Percentiles rank a stretch among this genome's conserved stretches.
Evolutionary conservation across 2,888 invertebrate genomes (phyloP).

Genomic region (Netelia inedita): DNA sequence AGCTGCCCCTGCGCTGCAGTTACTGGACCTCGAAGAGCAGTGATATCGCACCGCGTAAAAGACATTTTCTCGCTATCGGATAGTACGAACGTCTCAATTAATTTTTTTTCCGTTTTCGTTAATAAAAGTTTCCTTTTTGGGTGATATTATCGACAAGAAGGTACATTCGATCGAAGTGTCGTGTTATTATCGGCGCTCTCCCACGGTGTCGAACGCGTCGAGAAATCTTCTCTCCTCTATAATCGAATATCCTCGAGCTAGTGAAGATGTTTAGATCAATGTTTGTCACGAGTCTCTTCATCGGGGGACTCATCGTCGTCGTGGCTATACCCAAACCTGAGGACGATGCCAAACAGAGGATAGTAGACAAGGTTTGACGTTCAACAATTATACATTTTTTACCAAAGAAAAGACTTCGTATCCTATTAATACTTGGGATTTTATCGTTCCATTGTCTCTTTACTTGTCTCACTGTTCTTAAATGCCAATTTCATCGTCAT

Average conservation of each 20-base stretch:
- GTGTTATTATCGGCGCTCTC: not conserved
- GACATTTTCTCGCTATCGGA: slow-evolving; percentile 27
- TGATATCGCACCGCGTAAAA: slow-evolving; percentile 15
- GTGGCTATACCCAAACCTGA: slow-evolving; percentile 91
- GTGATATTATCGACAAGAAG: not conserved
- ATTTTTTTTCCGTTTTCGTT: slow-evolving; percentile 9
- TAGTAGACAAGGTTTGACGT: slow-evolving; percentile 86
- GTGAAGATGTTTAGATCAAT: slow-evolving; percentile 43
- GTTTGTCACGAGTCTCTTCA: slow-evolving; percentile 52
- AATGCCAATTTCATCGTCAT: not conserved
- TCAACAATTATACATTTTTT: not conserved
- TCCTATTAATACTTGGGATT: slow-evolving; percentile 2
- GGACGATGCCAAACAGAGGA: slow-evolving; percentile 87
- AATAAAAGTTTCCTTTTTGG: not conserved
- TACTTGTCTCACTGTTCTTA: not conserved
- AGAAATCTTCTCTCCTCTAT: not conserved
- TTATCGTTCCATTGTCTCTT: not conserved
- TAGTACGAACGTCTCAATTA: slow-evolving; percentile 7
- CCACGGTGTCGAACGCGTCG: not conserved
- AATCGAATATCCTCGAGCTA: not conserved
- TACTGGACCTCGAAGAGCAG: slow-evolving; percentile 12
- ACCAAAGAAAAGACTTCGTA: not conserved
- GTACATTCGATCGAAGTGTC: not conserved
- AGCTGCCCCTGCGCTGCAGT: slow-evolving; percentile 67
- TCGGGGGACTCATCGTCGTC: slow-evolving; percentile 70